A percentile compares a stretch with the other conserved stretches of the same genome.
These are phyloP conservation scores for Kradibia gibbosae DNA, from an alignment of 1,140 invertebrate genomes.

Conservation along the genomic window DNA sequence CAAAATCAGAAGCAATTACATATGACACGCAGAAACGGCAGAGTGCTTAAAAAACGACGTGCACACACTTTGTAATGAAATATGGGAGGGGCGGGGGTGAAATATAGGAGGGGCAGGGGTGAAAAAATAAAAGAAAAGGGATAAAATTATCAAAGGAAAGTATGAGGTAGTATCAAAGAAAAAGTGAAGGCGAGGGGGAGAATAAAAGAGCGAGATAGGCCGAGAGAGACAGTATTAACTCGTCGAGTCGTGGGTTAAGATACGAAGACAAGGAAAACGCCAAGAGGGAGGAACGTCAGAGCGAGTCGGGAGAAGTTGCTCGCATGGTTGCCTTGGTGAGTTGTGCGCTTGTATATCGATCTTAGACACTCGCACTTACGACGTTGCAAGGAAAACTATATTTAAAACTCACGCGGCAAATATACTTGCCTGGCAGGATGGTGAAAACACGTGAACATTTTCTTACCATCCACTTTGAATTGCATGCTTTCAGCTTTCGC, in stretches of 20 bases:
- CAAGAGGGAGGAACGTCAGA: slow-evolving; percentile 38
- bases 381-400: slow-evolving; percentile 58
- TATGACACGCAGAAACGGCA: no score
- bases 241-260: slow-evolving; percentile 23
- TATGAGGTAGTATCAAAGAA: background rate
- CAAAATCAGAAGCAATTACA: slow-evolving; percentile 12
- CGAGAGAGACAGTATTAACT: slow-evolving; percentile 6
- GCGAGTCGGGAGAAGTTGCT: slow-evolving; percentile 55
- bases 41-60: background rate
- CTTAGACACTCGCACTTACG: slow-evolving; percentile 54
- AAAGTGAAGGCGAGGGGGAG: background rate
- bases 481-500: background rate
- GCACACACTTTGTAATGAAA: background rate
- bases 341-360: slow-evolving; percentile 60
- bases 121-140: background rate
- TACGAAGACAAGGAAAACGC: slow-evolving; percentile 22
- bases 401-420: slow-evolving; percentile 55
- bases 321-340: slow-evolving; percentile 60
- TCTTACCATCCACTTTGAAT: background rate
- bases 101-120: no score
- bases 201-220: background rate
- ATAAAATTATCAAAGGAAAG: background rate
- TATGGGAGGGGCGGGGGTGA: no score
- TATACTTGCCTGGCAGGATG: slow-evolving; percentile 47
- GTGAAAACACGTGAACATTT: background rate